Evolutionary conservation across 2,888 invertebrate species (phyloP).

Genomic region (Hartigia nigra): DNA sequence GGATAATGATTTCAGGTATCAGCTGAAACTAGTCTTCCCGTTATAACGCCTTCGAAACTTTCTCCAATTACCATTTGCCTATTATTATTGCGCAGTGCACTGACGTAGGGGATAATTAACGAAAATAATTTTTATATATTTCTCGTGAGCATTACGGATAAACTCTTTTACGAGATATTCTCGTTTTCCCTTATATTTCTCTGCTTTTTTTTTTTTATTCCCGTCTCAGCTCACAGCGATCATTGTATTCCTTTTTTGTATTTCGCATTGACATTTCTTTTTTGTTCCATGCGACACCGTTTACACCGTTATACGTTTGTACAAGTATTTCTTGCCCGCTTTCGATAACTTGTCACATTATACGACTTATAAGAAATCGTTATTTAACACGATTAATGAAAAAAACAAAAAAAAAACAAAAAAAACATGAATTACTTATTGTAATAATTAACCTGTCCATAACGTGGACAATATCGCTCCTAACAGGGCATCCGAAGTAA

Average conservation of each 20-base stretch:
- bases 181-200: not conserved
- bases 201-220: not conserved
- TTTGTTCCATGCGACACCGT: not conserved
- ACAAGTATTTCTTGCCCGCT: not conserved
- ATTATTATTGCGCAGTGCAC: not conserved
- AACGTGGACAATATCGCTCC: not conserved
- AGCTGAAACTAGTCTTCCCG: not conserved
- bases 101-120: not conserved
- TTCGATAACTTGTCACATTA: not conserved
- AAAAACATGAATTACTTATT: not conserved
- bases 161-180: not conserved
- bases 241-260: not conserved
- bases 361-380: not conserved
- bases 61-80: not conserved
- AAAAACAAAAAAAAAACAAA: not conserved
- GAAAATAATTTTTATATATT: not conserved
- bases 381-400: not conserved
- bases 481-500: constrained; percentile 25
- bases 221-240: not conserved
- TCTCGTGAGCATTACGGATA: not conserved
- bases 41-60: not conserved
- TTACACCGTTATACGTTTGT: not conserved
- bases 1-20: not conserved
- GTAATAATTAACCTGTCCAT: not conserved
- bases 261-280: not conserved